Evolutionary conservation across 2,113 vertebrate genomes (phyloP), one percentile per base, ranked within the genome.

Genomic region (Nibea albiflora): DNA sequence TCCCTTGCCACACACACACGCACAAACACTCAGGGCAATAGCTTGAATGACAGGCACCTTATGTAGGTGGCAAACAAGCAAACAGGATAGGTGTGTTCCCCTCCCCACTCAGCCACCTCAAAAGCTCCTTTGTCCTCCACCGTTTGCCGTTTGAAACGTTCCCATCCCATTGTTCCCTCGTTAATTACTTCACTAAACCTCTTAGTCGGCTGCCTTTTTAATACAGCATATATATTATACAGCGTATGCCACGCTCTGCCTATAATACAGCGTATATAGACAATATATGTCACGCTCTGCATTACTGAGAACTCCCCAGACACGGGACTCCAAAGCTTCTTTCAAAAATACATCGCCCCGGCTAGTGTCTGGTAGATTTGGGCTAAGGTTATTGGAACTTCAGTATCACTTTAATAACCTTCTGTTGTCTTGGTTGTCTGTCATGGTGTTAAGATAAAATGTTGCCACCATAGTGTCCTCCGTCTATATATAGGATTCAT

Each of bases 121-220:
- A 78, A 70, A 73, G 42, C 52, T 57, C 61, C 35, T 85, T 87
- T 87, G 80, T 89, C 76, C 71, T 83, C 64, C 28, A 47, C 44
- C 46, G 57, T 84, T 82, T 73, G 61, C 80, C 11, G 5, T 84
- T 84, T 74, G 17, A 75, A 73, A 78, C 56, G 76, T 66, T 90
- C 71, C 56, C 53, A 22, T 78, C 80, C 60, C 49, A 64, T 74
- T 82, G 73, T 85, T 84, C 68, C 64, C 47, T 42, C 63, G 49
- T 87, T 90, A 86, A 91, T 88, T 83, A 85, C 87, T 63, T 84
- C 67, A 19, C 75, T 84, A 85, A 89, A 88, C 71, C 73, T 73
- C 78, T 89, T 71, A 73, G 80, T 58, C 71, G n/a, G 54, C 60
- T 60, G 57, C 65, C 70, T 62, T 20, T 20, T 20, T 68, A 63